Evolutionary conservation across 2,888 invertebrate species (phyloP), one percentile per base, ranked within the genome.

Genomic region (Drosophila tanythrix): DNA sequence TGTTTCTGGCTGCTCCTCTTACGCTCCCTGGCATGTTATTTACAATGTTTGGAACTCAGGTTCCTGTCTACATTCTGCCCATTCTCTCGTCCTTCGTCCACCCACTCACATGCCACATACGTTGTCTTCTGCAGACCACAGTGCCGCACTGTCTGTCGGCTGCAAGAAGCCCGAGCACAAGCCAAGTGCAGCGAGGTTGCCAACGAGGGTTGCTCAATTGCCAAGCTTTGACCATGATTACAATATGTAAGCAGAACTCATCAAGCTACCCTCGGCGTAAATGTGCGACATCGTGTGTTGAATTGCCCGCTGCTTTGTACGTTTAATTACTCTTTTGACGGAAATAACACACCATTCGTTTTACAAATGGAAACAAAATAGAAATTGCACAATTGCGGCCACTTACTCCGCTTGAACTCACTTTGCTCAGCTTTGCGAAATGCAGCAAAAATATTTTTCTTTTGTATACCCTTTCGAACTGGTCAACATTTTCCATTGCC

Each of bases 291-390:
- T 15, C 67, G 87, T 79, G 87, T 82, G 79, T 70, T 76, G 77
- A 79, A 87, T 82, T 84, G 76, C 78, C 88, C 63, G 74, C 79
- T 76, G 76, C 89, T 76, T 86, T 87, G 89, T 89, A 76, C 75
- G 81, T 86, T 89, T 86, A 86, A 86, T 86, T 86, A 89, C 85
- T 86, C 89, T 84, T 86, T 89, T 86, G 85, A 84, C 82, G 89
- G 82, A 89, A 86, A 89, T 88, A 89, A 81, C 89, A 87, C 88
- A 89, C 80, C 78, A 78, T 87, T 85, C 85, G 67, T 77, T 72
- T 74, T 64, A 56, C 76, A 79, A 79, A 66, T 79, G 69, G 77
- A 75, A 68, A 76, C 76, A 74, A 89, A 79, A 79, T 74, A 70
- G 70, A 70, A 81, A 73, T 69, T 76, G 65, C 74, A 74, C 56